Evolutionary conservation across 2,888 invertebrate species (phyloP).

Genomic region (Lycaena phlaeas): DNA sequence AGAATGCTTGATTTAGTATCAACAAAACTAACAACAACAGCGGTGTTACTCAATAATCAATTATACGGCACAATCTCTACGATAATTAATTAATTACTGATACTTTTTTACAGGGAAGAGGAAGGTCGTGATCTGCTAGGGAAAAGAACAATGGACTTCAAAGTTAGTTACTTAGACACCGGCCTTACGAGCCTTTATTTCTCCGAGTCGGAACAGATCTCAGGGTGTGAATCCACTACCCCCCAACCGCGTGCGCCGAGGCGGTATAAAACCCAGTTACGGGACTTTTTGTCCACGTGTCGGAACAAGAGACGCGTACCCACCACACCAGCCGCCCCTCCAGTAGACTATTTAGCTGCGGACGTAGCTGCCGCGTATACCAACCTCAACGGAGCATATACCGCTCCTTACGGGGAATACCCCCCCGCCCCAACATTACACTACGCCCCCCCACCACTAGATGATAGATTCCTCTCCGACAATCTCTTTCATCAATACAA

Average conservation of each 20-base stretch:
- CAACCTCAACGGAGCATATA: constrained; percentile 84
- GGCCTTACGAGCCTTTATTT: constrained; percentile 93
- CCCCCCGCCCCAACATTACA: constrained; percentile 80
- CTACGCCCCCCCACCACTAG: constrained; percentile 76
- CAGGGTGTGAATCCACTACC: constrained; percentile 75
- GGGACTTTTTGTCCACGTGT: constrained; percentile 94
- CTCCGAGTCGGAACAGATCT: constrained; percentile 86
- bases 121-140: constrained; percentile 97
- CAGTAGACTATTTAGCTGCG: constrained; percentile 80
- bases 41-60: too few relatives aligned
- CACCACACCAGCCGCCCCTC: constrained; percentile 73
- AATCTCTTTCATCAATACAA: constrained; percentile 93
- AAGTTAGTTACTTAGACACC: constrained; percentile 97
- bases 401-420: constrained; percentile 83
- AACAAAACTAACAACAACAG: too few relatives aligned
- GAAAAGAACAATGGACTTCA: constrained; percentile 99
- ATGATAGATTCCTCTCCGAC: constrained; percentile 84
- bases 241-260: constrained; percentile 86
- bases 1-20: too few relatives aligned
- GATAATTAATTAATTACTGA: too few relatives aligned
- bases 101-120: constrained; percentile 91
- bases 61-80: too few relatives aligned
- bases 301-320: constrained; percentile 82
- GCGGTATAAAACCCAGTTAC: constrained; percentile 93
- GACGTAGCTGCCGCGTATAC: constrained; percentile 86